A percentile compares a stretch with the other conserved stretches of the same genome.
Conservation (phyloP, 2,888 invertebrate species). For the Polydrusus tereticollis region DNA sequence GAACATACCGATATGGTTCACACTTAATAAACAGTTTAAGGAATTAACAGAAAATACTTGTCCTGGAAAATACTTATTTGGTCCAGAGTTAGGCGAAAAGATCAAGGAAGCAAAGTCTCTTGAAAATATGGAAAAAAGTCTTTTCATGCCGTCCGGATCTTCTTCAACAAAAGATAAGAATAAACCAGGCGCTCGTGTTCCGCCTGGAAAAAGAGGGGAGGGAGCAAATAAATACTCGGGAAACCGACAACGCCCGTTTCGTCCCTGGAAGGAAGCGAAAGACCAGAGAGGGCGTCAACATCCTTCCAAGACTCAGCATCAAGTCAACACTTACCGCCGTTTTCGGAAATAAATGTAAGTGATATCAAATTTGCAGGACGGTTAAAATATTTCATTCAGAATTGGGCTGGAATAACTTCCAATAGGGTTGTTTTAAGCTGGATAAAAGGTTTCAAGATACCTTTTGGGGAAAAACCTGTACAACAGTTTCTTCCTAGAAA, state of each 20-base stretch:
- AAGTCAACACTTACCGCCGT: too few relatives aligned
- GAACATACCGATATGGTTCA: too few relatives aligned
- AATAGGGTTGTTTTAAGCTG: background rate
- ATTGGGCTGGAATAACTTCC: too few relatives aligned
- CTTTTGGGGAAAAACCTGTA: constrained; percentile 3
- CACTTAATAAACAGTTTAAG: background rate
- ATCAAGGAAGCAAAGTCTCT: background rate
- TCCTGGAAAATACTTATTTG: constrained; percentile 1
- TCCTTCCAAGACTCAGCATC: too few relatives aligned
- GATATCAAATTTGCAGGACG: too few relatives aligned
- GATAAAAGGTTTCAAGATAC: constrained; percentile 22
- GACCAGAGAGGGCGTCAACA: too few relatives aligned
- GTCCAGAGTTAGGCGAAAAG: background rate
- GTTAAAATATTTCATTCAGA: too few relatives aligned
- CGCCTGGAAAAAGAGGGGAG: too few relatives aligned
- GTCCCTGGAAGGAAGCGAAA: background rate
- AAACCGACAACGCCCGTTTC: too few relatives aligned
- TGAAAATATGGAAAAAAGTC: background rate
- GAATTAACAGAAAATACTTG: background rate
- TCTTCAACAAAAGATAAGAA: too few relatives aligned
- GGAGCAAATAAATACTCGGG: background rate
- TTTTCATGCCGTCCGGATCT: background rate
- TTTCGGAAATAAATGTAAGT: too few relatives aligned
- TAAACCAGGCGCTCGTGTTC: too few relatives aligned
- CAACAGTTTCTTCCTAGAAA: background rate